Base-by-base conservation (phyloP, 2,888 invertebrate species). In the Bimastos eiseni region DNA sequence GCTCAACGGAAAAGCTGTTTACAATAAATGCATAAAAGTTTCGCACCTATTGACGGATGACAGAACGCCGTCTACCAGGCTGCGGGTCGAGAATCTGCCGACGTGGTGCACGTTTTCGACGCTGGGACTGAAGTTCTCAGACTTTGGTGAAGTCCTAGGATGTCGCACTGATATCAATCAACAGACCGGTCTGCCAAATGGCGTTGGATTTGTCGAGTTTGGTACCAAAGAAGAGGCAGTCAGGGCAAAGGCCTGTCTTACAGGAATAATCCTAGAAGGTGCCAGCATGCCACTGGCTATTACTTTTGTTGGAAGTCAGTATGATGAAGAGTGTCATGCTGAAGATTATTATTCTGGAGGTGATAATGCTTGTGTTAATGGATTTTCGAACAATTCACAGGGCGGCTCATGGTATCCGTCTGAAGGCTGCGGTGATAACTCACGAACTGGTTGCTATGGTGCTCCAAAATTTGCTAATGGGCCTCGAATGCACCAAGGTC, bases 261-360 rank as follows among this genome's bases (percentile, higher is more conserved):
- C 30, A n/a, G 70, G 70, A 70, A 70, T n/a, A 8, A n/a, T 70
- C n/a, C 70, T 70, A 70, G n/a, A 70, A 70, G 70, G 70, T 70
- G 70, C 70, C 70, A 70, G n/a, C n/a, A 70, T 70, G 70, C 70
- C 70, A 11, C 17, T 70, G 70, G 70, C 70, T 70, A 70, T 70
- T n/a, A 70, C 30, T 70, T 70, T 70, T 70, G 70, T 70, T 70
- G 70, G n/a, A 70, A n/a, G 70, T 70, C 70, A 70, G 70, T 70
- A 49, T 49, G 24, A 49, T 24, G 49, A 49, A 49, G 49, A 24
- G 24, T 49, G 24, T 49, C 21, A n/a, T 70, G n/a, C 70, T 70
- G n/a, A 70, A n/a, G 70, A n/a, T 30, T n/a, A 70, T 70, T 70
- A 70, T n/a, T 30, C 70, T 70, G 70, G 70, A n/a, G 70, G n/a